Percentiles rank a stretch among this genome's conserved stretches.
phyloP scores from a whole-genome alignment of 2,888 invertebrate species.

The Sinohyriopsis cumingii region DNA sequence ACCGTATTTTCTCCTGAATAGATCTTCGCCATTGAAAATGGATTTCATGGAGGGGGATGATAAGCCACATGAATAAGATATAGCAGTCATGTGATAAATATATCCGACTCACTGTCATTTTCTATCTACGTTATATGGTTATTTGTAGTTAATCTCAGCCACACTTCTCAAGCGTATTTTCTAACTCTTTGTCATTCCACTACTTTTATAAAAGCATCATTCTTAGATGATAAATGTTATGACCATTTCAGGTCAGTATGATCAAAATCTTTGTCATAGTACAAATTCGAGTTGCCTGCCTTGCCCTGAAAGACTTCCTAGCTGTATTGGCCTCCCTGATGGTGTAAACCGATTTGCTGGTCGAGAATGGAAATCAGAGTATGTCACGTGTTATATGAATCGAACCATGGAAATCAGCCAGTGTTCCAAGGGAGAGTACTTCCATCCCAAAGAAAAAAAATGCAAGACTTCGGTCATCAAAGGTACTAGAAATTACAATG shows the following conservation, averaged over 20 bases:
- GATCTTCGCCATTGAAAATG: no score
- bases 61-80: no score
- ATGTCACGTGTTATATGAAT: constrained; percentile 33
- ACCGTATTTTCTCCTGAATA: no score
- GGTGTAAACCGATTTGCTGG: constrained; percentile 21
- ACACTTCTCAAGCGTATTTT: no score
- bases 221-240: no score
- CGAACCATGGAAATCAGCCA: constrained; percentile 31
- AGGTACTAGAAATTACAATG: constrained; percentile 10
- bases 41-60: no score
- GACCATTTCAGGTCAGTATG: constrained; percentile 39
- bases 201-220: no score
- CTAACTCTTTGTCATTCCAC: no score
- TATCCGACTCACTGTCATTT: no score
- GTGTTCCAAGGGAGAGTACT: constrained; percentile 26
- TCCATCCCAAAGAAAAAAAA: constrained; percentile 25
- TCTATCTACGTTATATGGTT: no score
- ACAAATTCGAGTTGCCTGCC: constrained; percentile 6
- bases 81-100: no score
- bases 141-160: no score
- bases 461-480: constrained; percentile 30
- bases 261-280: constrained; percentile 30
- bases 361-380: constrained; percentile 26
- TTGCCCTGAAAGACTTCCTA: constrained; percentile 11
- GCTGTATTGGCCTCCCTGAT: constrained; percentile 14